Base-by-base conservation (phyloP, 2,888 invertebrate genomes). In the Tholera decimalis region DNA sequence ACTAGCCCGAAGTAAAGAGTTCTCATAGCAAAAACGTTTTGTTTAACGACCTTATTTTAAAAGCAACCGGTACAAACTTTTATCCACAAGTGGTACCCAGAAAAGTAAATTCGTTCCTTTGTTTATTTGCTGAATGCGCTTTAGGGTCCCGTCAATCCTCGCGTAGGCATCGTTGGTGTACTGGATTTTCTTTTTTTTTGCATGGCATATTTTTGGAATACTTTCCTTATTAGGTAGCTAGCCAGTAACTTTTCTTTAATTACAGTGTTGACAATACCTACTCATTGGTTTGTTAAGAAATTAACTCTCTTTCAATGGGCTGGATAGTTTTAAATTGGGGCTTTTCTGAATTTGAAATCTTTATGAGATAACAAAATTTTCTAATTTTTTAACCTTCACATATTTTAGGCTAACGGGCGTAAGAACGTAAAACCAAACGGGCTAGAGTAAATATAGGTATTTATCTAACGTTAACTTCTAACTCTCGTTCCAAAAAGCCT, bases 91-190 rank as follows among this genome's bases (percentile, higher is more conserved):
- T 73, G 57, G 65, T 69, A 77, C 68, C 69, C 49, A 50, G 63
- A 62, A 61, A 77, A 79, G 69, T 61, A 77, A 81, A 85, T 79
- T 77, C 75, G 70, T 73, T 74, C 26, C 43, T 50, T 72, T 61
- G 54, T 75, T 69, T 77, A 73, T 80, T 76, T 79, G 24, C 73
- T 69, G 67, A 63, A 72, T 74, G 63, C 37, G 46, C 26, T 79
- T 64, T 46, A 56, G 57, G 43, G 53, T 47, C 50, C 61, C 58
- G 57, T 66, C 58, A 58, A 61, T 56, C 20, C 22, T 11, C 3
- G 18, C 43, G 35, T 59, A 46, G n/a, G n/a, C 24, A 54, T 39
- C 24, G 30, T 28, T 44, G 2, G 13, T 24, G 20, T 33, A 11
- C 11, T 13, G 20, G 26, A 20, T 64, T 50, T 56, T 43, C 7